Evolutionary conservation across 1,140 invertebrate genomes (phyloP).

Genomic region (Drosophila pseudoobscura): DNA sequence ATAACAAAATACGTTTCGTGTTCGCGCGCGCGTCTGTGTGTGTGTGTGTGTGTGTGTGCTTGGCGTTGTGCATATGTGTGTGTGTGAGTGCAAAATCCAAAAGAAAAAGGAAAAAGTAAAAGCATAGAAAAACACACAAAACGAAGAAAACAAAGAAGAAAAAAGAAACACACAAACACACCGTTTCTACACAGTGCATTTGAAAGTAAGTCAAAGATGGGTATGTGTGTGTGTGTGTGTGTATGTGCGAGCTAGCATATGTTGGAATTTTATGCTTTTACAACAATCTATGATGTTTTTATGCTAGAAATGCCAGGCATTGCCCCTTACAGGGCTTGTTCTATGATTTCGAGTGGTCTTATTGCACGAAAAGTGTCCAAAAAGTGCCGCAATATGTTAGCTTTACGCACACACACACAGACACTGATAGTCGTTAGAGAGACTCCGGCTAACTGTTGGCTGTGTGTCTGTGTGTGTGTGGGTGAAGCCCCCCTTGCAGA

Average conservation of each 20-base stretch:
- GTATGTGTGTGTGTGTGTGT: constrained; percentile 7
- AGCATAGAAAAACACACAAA: constrained; percentile 31
- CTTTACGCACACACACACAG: constrained; percentile 19
- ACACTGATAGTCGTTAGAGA: neutral
- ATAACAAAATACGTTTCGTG: constrained; percentile 53
- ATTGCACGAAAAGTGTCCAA: constrained; percentile 18
- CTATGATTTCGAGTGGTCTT: constrained; percentile 10
- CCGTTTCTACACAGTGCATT: no score
- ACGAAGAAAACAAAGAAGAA: neutral
- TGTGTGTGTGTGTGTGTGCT: neutral
- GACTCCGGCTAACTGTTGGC: constrained; percentile 36
- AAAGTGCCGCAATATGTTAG: constrained; percentile 56
- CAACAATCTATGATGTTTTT: constrained; percentile 2
- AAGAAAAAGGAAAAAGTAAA: constrained; percentile 30
- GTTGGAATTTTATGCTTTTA: constrained; percentile 22
- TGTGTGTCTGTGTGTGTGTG: constrained; percentile 22
- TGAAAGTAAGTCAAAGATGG: constrained; percentile 1
- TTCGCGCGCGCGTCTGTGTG: constrained; percentile 5
- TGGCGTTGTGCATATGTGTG: constrained; percentile 3
- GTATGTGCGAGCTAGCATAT: constrained; percentile 42
- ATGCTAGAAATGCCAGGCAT: constrained; percentile 1
- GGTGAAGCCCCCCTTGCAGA: constrained; percentile 14
- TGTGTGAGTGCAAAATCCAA: constrained; percentile 35
- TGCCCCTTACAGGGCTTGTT: neutral
- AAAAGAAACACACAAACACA: constrained; percentile 4